Evolutionary conservation across 2,113 vertebrate genomes (phyloP).

Genomic region (Microtus montanus): DNA sequence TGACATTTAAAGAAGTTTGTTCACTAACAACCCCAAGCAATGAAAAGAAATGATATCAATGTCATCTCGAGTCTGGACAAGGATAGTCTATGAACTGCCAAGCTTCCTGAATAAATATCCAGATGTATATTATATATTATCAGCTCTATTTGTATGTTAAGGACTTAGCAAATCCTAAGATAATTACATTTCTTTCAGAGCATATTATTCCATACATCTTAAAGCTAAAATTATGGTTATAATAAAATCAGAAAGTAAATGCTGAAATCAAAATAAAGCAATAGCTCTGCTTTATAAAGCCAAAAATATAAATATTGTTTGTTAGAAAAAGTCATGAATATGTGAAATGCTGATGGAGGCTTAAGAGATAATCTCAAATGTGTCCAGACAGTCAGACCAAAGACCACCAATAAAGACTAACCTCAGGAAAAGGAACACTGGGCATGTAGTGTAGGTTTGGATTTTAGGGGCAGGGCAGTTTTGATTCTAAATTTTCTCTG

Average conservation of each 20-base stretch:
- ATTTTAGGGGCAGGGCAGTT: neutral
- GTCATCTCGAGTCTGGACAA: neutral
- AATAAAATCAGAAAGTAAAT: neutral
- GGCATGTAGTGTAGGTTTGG: too few relatives aligned
- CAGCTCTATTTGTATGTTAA: neutral
- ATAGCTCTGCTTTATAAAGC: neutral
- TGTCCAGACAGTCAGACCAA: neutral
- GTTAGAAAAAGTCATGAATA: neutral
- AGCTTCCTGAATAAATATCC: neutral
- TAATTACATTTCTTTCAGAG: neutral
- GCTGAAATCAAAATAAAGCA: constrained; percentile 22
- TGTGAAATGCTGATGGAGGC: neutral
- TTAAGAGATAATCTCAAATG: neutral
- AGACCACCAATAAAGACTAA: neutral
- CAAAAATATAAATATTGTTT: neutral
- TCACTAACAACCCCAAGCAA: constrained; percentile 3
- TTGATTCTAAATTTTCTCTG: neutral
- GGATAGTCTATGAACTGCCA: neutral
- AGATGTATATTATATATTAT: neutral
- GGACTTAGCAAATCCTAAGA: neutral
- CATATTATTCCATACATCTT: neutral
- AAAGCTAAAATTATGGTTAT: neutral
- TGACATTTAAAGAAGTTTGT: neutral
- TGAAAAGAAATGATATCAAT: neutral
- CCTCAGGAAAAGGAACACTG: neutral